A percentile compares a stretch with the other conserved stretches of the same genome.
Conservation (phyloP, 2,888 invertebrate species). For the Perdita meconis region DNA sequence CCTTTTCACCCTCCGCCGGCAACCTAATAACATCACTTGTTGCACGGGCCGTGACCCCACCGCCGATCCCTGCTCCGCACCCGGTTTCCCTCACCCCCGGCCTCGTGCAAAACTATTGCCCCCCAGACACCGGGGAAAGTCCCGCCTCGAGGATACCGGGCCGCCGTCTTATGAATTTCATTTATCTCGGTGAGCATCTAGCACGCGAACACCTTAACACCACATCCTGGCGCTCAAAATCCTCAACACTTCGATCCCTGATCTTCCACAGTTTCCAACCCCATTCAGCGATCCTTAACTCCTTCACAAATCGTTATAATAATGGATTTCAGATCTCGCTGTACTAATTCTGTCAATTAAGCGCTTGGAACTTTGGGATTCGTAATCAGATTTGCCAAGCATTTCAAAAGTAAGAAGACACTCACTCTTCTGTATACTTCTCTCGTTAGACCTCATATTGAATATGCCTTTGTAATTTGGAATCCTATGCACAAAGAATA, state of each 20-base stretch:
- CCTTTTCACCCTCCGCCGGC: slow-evolving; percentile 55
- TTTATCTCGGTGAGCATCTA: slow-evolving; percentile 65
- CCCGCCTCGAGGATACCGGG: slow-evolving; percentile 64
- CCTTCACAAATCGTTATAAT: too few species aligned
- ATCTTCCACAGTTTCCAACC: too few species aligned
- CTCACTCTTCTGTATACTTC: too few species aligned
- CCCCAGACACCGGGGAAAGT: slow-evolving; percentile 56
- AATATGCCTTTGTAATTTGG: too few species aligned
- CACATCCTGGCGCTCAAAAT: slow-evolving; percentile 4
- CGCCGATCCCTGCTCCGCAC: slow-evolving; percentile 29
- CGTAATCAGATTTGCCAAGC: too few species aligned
- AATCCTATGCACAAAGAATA: too few species aligned
- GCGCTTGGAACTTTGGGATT: too few species aligned
- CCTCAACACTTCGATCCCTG: neutral
- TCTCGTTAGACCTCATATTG: too few species aligned
- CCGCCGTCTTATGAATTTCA: slow-evolving; percentile 71
- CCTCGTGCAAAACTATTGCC: slow-evolving; percentile 70
- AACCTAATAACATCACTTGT: slow-evolving; percentile 84
- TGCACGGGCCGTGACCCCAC: slow-evolving; percentile 73
- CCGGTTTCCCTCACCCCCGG: slow-evolving; percentile 16
- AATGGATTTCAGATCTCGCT: too few species aligned
- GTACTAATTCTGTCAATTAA: too few species aligned
- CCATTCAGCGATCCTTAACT: too few species aligned
- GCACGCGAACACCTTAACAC: slow-evolving; percentile 43
- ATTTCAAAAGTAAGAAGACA: too few species aligned